These are phyloP conservation scores for Fringilla coelebs DNA, from an alignment of 2,797 vertebrate genomes.

Conservation along the genomic window DNA sequence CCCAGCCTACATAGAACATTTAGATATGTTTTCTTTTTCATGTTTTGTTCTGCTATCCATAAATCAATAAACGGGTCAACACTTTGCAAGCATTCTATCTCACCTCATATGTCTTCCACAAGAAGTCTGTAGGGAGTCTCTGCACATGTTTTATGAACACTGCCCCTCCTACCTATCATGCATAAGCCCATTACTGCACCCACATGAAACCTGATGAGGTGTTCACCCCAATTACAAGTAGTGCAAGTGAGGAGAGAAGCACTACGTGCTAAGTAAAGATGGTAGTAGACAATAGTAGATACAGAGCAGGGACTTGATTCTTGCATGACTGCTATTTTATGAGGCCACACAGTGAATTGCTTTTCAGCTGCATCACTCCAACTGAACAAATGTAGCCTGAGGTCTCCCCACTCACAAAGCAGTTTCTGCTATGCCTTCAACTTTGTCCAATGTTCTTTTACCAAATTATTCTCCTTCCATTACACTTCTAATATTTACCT, in stretches of 20 bases:
- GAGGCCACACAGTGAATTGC: neutral
- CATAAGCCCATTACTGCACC: neutral
- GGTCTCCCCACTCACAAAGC: neutral
- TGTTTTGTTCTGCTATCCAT: neutral
- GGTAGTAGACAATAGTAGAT: neutral
- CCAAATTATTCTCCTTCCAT: neutral
- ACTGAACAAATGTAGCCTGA: neutral
- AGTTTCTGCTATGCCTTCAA: neutral
- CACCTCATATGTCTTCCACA: neutral
- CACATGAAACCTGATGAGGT: neutral
- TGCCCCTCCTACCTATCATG: neutral
- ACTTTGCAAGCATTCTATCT: neutral
- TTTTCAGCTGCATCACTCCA: neutral
- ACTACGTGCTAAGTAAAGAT: neutral
- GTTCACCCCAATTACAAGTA: neutral
- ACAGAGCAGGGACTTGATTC: neutral
- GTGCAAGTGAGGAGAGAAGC: neutral
- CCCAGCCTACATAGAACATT: neutral
- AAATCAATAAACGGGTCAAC: neutral
- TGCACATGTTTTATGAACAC: neutral
- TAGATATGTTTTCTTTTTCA: neutral
- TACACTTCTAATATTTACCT: neutral
- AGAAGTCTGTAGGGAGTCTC: neutral
- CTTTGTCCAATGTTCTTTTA: neutral
- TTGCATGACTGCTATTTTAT: neutral